A percentile compares a stretch with the other conserved stretches of the same genome.
Conservation (phyloP, 2,888 invertebrate genomes). For the Dynastes grantii region DNA sequence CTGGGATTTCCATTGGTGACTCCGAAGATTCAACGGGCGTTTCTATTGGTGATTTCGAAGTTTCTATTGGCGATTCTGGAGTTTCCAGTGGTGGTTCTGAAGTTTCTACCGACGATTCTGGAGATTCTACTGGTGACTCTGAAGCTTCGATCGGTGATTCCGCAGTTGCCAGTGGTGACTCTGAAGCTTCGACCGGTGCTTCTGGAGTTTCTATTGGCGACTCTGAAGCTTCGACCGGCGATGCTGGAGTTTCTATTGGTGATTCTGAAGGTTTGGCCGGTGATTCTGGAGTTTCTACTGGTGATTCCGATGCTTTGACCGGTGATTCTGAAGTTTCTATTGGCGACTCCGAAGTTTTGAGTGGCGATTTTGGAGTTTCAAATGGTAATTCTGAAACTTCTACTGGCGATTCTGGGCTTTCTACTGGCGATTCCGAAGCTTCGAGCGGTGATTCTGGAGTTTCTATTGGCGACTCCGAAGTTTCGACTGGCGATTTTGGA, state of each 20-base stretch:
- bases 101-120: not conserved
- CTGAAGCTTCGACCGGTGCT: conserved; percentile 7
- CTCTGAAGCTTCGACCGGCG: not conserved
- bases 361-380: not conserved
- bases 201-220: conserved; percentile 10
- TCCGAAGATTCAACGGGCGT: not conserved
- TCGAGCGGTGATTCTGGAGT: not conserved
- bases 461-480: not conserved
- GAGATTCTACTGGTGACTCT: not conserved
- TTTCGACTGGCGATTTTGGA: not conserved
- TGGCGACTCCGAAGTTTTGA: not conserved
- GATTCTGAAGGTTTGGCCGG: not conserved
- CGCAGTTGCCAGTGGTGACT: not conserved
- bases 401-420: not conserved
- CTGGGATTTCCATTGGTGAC: not conserved
- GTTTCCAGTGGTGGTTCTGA: no score
- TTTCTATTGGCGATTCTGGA: not conserved
- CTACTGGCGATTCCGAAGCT: not conserved
- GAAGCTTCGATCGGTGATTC: no score
- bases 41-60: conserved; percentile 8
- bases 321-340: not conserved
- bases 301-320: not conserved
- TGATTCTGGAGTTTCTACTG: not conserved
- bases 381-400: not conserved
- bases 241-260: conserved; percentile 19